phyloP scores from a whole-genome alignment of 2,797 vertebrate species.

The Arnoldichthys spilopterus region DNA sequence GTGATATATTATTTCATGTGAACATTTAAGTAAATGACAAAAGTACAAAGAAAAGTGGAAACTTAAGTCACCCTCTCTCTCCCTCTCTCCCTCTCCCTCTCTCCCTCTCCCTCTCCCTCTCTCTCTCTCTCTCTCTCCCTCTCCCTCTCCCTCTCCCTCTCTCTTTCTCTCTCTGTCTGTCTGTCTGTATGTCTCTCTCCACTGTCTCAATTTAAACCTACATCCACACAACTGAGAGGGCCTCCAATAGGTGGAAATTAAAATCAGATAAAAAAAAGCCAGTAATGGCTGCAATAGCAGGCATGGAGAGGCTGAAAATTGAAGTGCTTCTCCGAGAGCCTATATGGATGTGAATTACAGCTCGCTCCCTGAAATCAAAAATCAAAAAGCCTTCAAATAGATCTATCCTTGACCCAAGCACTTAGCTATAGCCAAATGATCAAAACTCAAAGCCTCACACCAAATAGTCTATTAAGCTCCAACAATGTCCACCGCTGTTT shows the following conservation, averaged over 20 bases:
- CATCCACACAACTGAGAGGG: conserved; percentile 36
- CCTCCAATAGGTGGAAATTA: conserved; percentile 54
- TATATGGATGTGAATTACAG: conserved; percentile 26
- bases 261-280: conserved; percentile 54
- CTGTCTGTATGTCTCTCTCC: conserved; percentile 5
- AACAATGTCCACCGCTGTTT: conserved; percentile 17
- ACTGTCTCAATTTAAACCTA: conserved; percentile 36
- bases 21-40: no score
- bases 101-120: neutral
- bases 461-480: conserved; percentile 30
- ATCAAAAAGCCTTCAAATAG: conserved; percentile 39
- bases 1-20: no score
- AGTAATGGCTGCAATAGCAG: conserved; percentile 39
- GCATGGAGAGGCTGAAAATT: conserved; percentile 24
- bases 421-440: conserved; percentile 29
- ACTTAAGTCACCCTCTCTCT: neutral
- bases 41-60: no score
- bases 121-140: neutral
- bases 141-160: neutral
- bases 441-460: neutral
- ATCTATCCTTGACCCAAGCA: conserved; percentile 29
- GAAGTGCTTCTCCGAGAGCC: conserved; percentile 41
- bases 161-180: neutral
- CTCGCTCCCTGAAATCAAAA: conserved; percentile 36
- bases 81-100: neutral